phyloP scores from a whole-genome alignment of 2,113 vertebrate species.

The Pachycephala philippinensis region DNA sequence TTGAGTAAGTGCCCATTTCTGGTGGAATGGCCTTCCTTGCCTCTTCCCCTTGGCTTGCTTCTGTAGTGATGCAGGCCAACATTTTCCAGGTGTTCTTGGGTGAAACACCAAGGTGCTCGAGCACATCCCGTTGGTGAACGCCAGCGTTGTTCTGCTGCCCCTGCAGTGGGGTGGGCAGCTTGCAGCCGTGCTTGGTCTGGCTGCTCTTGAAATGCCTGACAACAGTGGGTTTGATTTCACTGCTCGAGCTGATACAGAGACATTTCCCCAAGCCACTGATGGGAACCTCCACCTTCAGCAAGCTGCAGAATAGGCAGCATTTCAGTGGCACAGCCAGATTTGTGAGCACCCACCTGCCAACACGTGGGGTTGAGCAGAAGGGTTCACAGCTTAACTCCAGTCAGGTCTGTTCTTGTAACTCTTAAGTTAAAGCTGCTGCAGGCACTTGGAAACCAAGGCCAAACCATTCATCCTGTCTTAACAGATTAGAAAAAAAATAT shows the following conservation, averaged over 20 bases:
- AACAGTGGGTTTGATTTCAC: not conserved
- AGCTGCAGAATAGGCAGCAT: rapidly evolving
- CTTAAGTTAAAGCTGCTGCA: not conserved
- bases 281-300: not conserved
- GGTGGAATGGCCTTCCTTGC: not conserved
- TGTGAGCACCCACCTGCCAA: not conserved
- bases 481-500: not conserved
- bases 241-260: not conserved
- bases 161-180: not conserved
- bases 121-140: rapidly evolving
- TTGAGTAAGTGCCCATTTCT: not conserved
- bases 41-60: not conserved
- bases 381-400: not conserved
- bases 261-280: not conserved
- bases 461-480: not conserved
- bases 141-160: not conserved
- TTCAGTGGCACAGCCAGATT: not conserved
- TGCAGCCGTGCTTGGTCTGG: not conserved
- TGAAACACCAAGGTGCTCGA: rapidly evolving
- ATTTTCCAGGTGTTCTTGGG: not conserved
- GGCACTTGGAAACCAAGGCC: not conserved
- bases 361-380: not conserved
- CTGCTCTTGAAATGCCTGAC: not conserved
- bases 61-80: not conserved
- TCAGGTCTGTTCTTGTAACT: not conserved